Evolutionary conservation across 2,113 vertebrate species (phyloP).

Genomic region (human): GRCh38 chr19:9051501-9052000

Average conservation of each 20-base stretch:
- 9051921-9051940: neutral
- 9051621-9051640: neutral
- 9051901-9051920: no score
- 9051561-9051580: neutral
- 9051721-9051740: neutral
- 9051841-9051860: neutral
- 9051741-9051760: neutral
- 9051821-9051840: neutral
- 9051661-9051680: neutral
- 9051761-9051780: neutral
- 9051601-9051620: neutral
- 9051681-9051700: neutral
- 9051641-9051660: neutral
- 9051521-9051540: no score
- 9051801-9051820: neutral
- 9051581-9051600: neutral
- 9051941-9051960: neutral
- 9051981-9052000: neutral
- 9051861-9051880: no score
- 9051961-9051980: neutral
- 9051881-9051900: no score
- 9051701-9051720: neutral
- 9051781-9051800: neutral
- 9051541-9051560: no score
- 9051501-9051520: no score